Conservation (phyloP, 2,797 vertebrate species). For the Choloepus didactylus region DNA sequence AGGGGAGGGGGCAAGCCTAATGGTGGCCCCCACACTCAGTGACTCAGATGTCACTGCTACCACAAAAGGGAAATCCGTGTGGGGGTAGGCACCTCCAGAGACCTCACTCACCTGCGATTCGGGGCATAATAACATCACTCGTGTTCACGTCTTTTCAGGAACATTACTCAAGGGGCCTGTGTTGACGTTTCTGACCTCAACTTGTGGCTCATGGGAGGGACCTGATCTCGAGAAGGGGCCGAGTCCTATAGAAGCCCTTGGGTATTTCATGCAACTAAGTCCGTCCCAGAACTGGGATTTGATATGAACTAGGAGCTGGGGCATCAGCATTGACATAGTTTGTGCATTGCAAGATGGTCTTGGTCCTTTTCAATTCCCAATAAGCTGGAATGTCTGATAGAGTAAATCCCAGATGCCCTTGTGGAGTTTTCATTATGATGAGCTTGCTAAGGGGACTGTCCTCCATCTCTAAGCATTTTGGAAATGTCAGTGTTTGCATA, state of each 20-base stretch:
- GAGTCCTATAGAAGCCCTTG: neutral
- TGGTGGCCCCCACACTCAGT: neutral
- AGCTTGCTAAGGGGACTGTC: conserved; percentile 33
- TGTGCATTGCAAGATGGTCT: neutral
- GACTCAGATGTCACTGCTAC: conserved; percentile 52
- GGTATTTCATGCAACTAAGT: neutral
- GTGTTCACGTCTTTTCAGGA: neutral
- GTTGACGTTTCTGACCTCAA: neutral
- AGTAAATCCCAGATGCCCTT: conserved; percentile 47
- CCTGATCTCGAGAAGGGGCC: neutral
- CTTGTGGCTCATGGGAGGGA: neutral
- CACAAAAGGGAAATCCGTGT: neutral
- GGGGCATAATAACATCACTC: neutral
- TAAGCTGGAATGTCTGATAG: conserved; percentile 38
- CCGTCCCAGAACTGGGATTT: neutral
- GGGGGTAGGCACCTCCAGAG: neutral
- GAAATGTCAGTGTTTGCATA: conserved; percentile 34
- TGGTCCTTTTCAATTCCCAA: neutral
- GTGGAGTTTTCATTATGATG: conserved; percentile 47
- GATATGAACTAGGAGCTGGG: neutral
- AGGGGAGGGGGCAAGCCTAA: neutral
- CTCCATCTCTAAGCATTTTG: conserved; percentile 58
- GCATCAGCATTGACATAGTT: neutral
- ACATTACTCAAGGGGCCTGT: neutral
- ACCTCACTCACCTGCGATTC: neutral